Base-by-base conservation (phyloP, 1,140 invertebrate genomes). In the Drosophila triauraria region DNA sequence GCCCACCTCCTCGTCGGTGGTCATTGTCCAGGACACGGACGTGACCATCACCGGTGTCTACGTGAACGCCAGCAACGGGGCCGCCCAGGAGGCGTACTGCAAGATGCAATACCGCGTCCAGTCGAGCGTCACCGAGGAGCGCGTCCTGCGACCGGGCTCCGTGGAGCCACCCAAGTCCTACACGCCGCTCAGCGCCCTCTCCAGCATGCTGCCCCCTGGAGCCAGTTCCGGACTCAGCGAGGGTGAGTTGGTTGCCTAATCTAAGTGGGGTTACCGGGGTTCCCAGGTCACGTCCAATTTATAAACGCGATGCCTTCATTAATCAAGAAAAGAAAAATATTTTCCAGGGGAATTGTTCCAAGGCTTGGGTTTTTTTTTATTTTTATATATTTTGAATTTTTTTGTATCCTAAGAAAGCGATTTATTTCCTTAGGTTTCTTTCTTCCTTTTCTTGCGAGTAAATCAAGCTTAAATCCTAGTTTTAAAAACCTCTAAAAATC, bases 11-110 rank as follows among this genome's bases (percentile, higher is more conserved):
- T 93, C 94, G 38, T 94, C 94, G 72, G 95, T 96, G 46, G 94
- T 96, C 17, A 96, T 97, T 79, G 94, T 97, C 9, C 96, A 97
- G 92, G 96, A 97, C 78, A 96, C 97, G 0, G 97, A 97, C 78
- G 96, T 97, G 1, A 97, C 97, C 48, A 97, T 97, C 64, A 97
- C 97, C 2, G 96, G 96, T 25, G 96, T 97, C 56, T 96, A 96
- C 85, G 95, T 96, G 44, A 96, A 96, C 91, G 94, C 94, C 64
- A 95, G 95, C 93, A 97, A 95, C 67, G 96, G 94, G 48, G 96
- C 95, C 76, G 96, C 95, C 91, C 96, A 97, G 83, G 96, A 97
- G 93, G 96, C 96, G 35, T 97, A 96, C 87, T 97, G 96, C 90
- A 97, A 93, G 53, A 96, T 97, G 96, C 96, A 97, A 93, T 97